Evolutionary conservation across 2,797 vertebrate genomes (phyloP).

Genomic region (Poeciliopsis infans): DNA sequence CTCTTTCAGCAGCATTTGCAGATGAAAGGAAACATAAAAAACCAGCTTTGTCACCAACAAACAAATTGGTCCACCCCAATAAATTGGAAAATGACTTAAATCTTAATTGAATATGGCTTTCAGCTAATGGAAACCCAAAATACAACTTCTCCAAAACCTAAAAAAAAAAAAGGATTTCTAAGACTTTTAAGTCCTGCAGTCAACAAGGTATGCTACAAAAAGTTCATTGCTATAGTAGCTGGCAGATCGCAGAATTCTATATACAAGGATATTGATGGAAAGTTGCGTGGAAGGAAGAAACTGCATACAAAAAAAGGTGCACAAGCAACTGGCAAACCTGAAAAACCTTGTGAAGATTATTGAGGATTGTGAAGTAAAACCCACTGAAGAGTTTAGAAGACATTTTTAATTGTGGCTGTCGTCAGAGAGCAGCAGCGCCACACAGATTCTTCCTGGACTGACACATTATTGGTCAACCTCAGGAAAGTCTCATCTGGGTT

Average conservation of each 20-base stretch:
- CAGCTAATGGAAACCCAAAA: not conserved
- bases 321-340: not conserved
- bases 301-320: not conserved
- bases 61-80: not conserved
- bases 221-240: not conserved
- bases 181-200: not conserved
- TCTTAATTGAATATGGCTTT: not conserved
- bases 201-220: not conserved
- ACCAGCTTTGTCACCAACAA: conserved; percentile 27
- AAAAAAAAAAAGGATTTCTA: no score
- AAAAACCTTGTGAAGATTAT: not conserved
- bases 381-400: no score
- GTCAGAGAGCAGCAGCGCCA: not conserved
- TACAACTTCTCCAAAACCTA: no score
- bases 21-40: not conserved
- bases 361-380: not conserved
- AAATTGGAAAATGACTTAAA: not conserved
- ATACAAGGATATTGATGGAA: not conserved
- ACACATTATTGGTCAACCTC: not conserved
- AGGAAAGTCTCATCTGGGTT: not conserved
- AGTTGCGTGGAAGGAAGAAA: not conserved
- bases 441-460: not conserved
- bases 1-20: not conserved
- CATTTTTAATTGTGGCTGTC: not conserved
- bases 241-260: not conserved